phyloP scores from a whole-genome alignment of 1,140 invertebrate genomes.

The Dermatophagoides farinae region DNA sequence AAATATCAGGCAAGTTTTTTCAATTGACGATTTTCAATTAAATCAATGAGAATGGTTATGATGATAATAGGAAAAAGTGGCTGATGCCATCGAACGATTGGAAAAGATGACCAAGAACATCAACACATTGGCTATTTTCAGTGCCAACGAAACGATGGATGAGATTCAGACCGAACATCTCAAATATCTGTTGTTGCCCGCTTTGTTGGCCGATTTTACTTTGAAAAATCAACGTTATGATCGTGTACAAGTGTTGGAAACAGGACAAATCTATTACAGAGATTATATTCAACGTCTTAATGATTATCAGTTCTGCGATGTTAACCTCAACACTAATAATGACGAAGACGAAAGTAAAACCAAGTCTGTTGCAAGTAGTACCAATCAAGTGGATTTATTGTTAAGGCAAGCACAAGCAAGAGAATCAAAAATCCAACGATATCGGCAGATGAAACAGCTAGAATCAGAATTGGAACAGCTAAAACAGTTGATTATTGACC shows the following conservation, averaged over 20 bases:
- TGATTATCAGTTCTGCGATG: slow-evolving; percentile 47
- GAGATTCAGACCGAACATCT: slow-evolving; percentile 65
- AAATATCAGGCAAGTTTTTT: slow-evolving; percentile 6
- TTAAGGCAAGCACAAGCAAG: background rate
- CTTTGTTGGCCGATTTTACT: slow-evolving; percentile 48
- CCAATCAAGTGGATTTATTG: slow-evolving; percentile 8
- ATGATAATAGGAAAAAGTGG: slow-evolving; percentile 39
- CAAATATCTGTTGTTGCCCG: slow-evolving; percentile 57
- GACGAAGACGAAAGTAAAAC: slow-evolving; percentile 15
- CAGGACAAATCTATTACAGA: slow-evolving; percentile 56
- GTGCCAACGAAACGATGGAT: slow-evolving; percentile 61
- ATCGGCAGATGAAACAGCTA: slow-evolving; percentile 53
- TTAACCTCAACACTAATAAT: slow-evolving; percentile 26
- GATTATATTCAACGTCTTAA: slow-evolving; percentile 59
- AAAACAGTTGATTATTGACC: slow-evolving; percentile 28
- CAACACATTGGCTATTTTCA: slow-evolving; percentile 57
- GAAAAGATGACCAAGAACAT: slow-evolving; percentile 56
- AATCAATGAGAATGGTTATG: background rate
- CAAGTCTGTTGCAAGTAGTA: background rate
- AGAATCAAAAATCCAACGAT: slow-evolving; percentile 50
- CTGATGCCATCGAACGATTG: slow-evolving; percentile 43
- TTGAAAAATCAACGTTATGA: slow-evolving; percentile 41
- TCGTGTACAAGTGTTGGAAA: slow-evolving; percentile 42
- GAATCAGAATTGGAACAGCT: slow-evolving; percentile 43
- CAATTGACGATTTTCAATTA: background rate